These are phyloP conservation scores for Perizoma flavofasciatum DNA, from an alignment of 2,888 invertebrate species.

Conservation along the genomic window DNA sequence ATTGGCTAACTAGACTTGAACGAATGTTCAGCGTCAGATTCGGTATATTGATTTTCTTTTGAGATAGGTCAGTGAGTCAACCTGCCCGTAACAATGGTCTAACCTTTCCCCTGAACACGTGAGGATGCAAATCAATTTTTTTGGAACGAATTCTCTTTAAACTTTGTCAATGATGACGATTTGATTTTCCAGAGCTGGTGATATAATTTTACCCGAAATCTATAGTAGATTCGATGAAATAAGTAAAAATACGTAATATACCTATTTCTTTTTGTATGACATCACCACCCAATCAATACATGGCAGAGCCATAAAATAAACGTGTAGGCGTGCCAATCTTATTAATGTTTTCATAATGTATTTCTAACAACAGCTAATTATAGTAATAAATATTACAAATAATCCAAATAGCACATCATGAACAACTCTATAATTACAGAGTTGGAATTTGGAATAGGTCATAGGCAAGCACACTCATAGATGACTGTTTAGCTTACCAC, in stretches of 20 bases:
- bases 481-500: slow-evolving; percentile 2
- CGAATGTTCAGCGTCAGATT: background rate
- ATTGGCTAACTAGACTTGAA: background rate
- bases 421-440: slow-evolving; percentile 8
- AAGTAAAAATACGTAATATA: background rate
- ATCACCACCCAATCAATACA: slow-evolving; percentile 2
- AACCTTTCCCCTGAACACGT: background rate
- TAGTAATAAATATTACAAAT: background rate
- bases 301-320: background rate
- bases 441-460: slow-evolving; percentile 25
- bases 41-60: slow-evolving; percentile 26
- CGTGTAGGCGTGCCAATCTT: slow-evolving; percentile 5
- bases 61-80: slow-evolving; percentile 29
- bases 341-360: slow-evolving; percentile 8
- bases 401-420: slow-evolving; percentile 1
- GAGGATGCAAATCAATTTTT: too few relatives aligned
- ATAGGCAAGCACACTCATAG: background rate
- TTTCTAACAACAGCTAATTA: slow-evolving; percentile 9
- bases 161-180: too few relatives aligned
- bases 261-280: background rate
- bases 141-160: too few relatives aligned
- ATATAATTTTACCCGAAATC: background rate
- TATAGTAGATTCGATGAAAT: background rate
- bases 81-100: slow-evolving; percentile 5
- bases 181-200: background rate